Conservation (phyloP, 1,140 invertebrate genomes). For the Phenacoccus solenopsis region DNA sequence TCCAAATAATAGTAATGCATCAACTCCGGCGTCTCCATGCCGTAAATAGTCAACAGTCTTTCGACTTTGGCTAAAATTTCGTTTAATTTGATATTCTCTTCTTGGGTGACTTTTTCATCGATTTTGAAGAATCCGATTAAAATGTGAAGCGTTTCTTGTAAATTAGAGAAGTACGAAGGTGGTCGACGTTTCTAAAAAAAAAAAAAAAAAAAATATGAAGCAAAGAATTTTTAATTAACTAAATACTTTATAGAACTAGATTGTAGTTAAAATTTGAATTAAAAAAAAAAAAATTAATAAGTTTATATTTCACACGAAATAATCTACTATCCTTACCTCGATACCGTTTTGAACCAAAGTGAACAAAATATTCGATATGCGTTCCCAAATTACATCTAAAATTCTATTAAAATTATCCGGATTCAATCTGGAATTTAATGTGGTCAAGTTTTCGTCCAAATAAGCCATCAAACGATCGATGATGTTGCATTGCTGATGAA, state of each 20-base stretch:
- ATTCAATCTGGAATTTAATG: constrained; percentile 57
- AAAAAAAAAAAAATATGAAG: constrained; percentile 26
- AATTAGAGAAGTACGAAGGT: constrained; percentile 74
- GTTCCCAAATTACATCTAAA: constrained; percentile 63
- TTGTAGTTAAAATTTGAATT: no score
- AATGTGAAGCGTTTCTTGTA: constrained; percentile 70
- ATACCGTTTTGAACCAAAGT: constrained; percentile 60
- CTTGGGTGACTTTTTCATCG: neutral
- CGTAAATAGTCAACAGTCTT: constrained; percentile 60
- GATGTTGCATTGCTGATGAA: constrained; percentile 57
- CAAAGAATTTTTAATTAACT: constrained; percentile 6
- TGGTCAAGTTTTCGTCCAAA: constrained; percentile 59
- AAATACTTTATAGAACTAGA: no score
- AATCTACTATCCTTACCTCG: constrained; percentile 49
- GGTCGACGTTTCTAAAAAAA: constrained; percentile 60
- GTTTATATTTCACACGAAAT: no score
- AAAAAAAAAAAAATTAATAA: no score
- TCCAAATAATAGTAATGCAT: constrained; percentile 74
- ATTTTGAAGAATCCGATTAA: constrained; percentile 58
- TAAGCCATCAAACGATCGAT: constrained; percentile 67
- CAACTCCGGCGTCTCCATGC: constrained; percentile 69
- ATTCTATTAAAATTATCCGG: constrained; percentile 66
- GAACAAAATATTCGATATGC: constrained; percentile 52
- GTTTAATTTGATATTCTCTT: constrained; percentile 39
- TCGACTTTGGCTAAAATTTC: constrained; percentile 48